A percentile compares a stretch with the other conserved stretches of the same genome.
Evolutionary conservation across 2,113 vertebrate species (phyloP).

Genomic region (Tauraco erythrolophus): DNA sequence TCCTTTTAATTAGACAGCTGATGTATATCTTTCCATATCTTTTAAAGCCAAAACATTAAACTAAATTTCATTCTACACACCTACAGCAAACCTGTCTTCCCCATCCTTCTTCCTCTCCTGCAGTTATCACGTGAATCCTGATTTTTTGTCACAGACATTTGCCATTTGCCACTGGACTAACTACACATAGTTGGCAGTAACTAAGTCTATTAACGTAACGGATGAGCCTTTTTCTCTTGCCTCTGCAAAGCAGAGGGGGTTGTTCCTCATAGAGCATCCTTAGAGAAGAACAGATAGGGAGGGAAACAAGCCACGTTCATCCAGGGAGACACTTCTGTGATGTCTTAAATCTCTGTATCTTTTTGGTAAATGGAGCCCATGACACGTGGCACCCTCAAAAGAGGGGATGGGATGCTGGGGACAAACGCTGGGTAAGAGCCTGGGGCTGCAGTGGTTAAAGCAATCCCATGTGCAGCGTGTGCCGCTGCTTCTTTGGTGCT

Average conservation of each 20-base stretch:
- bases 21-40: accelerated
- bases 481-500: background rate
- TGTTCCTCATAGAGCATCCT: background rate
- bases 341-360: background rate
- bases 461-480: background rate
- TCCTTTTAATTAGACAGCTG: background rate
- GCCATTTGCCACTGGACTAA: background rate
- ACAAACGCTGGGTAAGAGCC: background rate
- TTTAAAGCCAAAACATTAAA: background rate
- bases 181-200: background rate
- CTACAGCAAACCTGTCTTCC: background rate
- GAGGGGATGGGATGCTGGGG: background rate
- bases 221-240: background rate
- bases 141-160: background rate
- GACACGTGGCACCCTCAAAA: accelerated
- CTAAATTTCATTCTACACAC: background rate
- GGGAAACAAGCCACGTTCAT: accelerated
- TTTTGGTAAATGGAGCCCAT: background rate
- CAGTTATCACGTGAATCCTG: background rate
- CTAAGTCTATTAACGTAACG: background rate
- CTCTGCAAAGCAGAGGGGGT: background rate
- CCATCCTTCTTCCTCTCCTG: background rate
- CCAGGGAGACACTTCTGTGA: background rate
- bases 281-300: background rate
- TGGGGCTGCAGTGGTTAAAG: background rate